Base-by-base conservation (phyloP, 2,888 invertebrate genomes). In the Zeuzera pyrina region DNA sequence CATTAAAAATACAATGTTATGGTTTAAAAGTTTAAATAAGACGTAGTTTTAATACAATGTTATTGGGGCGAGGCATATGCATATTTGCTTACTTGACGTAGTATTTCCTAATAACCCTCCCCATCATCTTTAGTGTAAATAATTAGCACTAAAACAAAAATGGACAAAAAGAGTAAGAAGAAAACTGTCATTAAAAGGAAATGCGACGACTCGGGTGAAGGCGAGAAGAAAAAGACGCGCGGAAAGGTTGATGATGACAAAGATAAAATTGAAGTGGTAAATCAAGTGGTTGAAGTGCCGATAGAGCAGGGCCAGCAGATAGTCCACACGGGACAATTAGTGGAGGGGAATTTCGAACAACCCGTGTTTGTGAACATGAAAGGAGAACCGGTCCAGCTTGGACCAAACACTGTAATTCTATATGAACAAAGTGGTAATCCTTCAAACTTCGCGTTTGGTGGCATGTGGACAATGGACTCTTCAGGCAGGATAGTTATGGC, bases 121-220 rank as follows among this genome's bases (percentile, higher is more conserved):
- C 19, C 5, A 12, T n/a, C 19, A 12, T 19, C 19, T 6, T 19
- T 19, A 19, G 19, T 8, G 19, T 5, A 6, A 19, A 19, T 6
- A 5, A 8, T 8, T 19, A 19, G 19, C 8, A 6, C 19, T 19
- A 19, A 19, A 19, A 51, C 49, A 57, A 78, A 77, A 67, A 84
- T 84, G 84, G 84, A 84, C 68, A 84, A 84, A 60, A 84, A 84
- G 63, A 79, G 49, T 43, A 81, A 79, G 50, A 84, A 84, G 62
- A 84, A 74, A 61, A 72, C 72, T 51, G 83, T 74, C 27, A 76
- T 73, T 35, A 84, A 84, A 59, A 63, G 84, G 29, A 84, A 84
- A 69, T 70, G 57, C 61, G 84, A 83, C 47, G 84, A 84, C 15
- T 45, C 68, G 1, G 57, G 43, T 1, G 84, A 84, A 11, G 52